Evolutionary conservation across 2,888 invertebrate species (phyloP), one percentile per base, ranked within the genome.

Genomic region (Oligia latruncula): DNA sequence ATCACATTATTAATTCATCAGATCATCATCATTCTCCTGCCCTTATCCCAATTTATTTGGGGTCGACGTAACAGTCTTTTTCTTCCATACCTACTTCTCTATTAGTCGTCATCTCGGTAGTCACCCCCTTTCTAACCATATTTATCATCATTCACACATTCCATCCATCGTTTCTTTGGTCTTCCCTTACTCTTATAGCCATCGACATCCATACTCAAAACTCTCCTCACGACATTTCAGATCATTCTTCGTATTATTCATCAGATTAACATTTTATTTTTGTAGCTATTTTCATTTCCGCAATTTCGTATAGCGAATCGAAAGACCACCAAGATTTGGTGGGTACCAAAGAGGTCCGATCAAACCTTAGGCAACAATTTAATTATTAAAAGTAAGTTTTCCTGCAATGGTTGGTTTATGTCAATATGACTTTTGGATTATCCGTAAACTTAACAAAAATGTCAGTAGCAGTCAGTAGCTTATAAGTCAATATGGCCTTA

Each of bases 351-450:
- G 66, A 81, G 71, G 72, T 70, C n/a, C n/a, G 4, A 62, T 67
- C 9, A 23, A 76, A 23, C 11, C 4, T 1, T 46, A 60, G n/a
- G 43, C 17, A n/a, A 52, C 62, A 20, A 65, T 64, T 66, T 64
- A 65, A 67, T 43, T 49, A 73, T 76, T 49, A 71, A 78, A 78
- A 84, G 71, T 29, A 78, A 46, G 0, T 49, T 55, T 60, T 58
- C 62, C 9, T n/a, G 15, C 49, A 71, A 11, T 49, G 35, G 15
- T 79, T 70, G n/a, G 29, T 67, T 55, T 52, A 77, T 65, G 86
- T 86, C 86, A 86, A 43, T n/a, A 67, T 68, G 74, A 65, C 70
- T 43, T 76, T 78, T 76, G 23, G 29, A 78, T 65, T 71, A 62
- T 52, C 29, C 72, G 58, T 67, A 84, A 43, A 67, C 60, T 43